Percentiles rank a stretch among this genome's conserved stretches.
These are phyloP conservation scores for Pachyseris speciosa DNA, from an alignment of 64 coral and sea anemone genomes.

Conservation along the genomic window DNA sequence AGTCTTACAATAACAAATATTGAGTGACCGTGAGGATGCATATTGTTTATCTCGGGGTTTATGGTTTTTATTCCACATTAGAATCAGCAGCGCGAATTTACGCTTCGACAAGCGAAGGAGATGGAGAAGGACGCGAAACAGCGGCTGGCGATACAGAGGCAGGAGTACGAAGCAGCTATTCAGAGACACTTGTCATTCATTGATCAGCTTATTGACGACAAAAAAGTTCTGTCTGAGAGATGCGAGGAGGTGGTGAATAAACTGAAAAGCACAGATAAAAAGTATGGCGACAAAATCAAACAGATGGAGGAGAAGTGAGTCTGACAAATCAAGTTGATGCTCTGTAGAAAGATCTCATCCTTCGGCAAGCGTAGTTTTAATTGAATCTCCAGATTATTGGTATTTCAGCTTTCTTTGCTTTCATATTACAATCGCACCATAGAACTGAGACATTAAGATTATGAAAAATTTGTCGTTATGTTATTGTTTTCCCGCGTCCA, in stretches of 20 bases:
- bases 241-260: constrained; percentile 97
- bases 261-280: constrained; percentile 94
- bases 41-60: neutral
- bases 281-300: constrained; percentile 93
- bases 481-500: too few relatives aligned
- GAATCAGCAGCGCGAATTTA: constrained; percentile 98
- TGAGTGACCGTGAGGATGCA: too few relatives aligned
- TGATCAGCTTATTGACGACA: constrained; percentile 99
- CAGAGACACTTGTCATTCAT: constrained; percentile 97
- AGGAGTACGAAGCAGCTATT: constrained; percentile 95
- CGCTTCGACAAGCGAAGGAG: constrained; percentile 93
- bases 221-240: constrained; percentile 89
- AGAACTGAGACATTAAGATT: too few relatives aligned
- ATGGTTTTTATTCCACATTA: neutral
- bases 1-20: too few relatives aligned
- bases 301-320: constrained; percentile 93
- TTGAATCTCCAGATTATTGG: too few relatives aligned
- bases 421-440: too few relatives aligned
- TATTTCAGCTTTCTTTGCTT: too few relatives aligned
- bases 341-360: too few relatives aligned
- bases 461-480: too few relatives aligned
- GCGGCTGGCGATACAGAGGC: constrained; percentile 83
- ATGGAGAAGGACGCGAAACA: constrained; percentile 97
- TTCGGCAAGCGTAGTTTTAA: too few relatives aligned
- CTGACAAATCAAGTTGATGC: neutral